Percentiles rank a stretch among this genome's conserved stretches.
These are phyloP conservation scores for Trissolcus japonicus DNA, from an alignment of 2,888 invertebrate genomes.

Conservation along the genomic window DNA sequence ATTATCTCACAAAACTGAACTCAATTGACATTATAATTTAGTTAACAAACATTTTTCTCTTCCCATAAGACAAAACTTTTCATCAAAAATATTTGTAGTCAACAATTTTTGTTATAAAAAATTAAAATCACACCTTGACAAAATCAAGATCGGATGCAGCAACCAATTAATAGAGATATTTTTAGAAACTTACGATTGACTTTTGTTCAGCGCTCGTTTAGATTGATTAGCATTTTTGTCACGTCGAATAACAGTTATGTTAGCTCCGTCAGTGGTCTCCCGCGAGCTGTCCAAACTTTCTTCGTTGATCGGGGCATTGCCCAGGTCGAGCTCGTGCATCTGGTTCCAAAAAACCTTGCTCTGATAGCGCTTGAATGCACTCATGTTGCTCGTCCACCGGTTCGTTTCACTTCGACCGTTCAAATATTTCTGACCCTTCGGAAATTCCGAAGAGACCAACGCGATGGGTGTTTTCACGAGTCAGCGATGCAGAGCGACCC, in stretches of 20 bases:
- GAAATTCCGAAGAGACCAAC: slow-evolving; percentile 34
- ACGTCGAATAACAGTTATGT: slow-evolving; percentile 58
- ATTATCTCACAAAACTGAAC: too few species aligned
- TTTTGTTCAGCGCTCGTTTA: slow-evolving; percentile 11
- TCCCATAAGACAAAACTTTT: too few species aligned
- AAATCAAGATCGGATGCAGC: too few species aligned
- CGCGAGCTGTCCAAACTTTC: slow-evolving; percentile 44
- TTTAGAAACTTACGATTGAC: slow-evolving; percentile 21
- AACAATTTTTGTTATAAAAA: too few species aligned
- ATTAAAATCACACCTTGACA: too few species aligned
- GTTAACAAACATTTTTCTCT: too few species aligned
- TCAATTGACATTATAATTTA: too few species aligned
- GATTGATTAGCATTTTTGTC: slow-evolving; percentile 33
- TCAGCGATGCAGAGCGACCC: slow-evolving; percentile 66
- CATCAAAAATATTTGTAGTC: too few species aligned
- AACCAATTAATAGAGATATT: too few species aligned
- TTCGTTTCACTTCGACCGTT: background rate
- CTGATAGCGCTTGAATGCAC: slow-evolving; percentile 70
- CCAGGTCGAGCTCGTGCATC: slow-evolving; percentile 69
- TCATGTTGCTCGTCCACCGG: slow-evolving; percentile 62
- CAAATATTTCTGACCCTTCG: too few species aligned
- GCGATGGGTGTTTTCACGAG: slow-evolving; percentile 61
- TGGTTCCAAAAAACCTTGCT: slow-evolving; percentile 73
- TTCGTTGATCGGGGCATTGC: background rate
- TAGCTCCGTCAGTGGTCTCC: slow-evolving; percentile 48